These are phyloP conservation scores for Chaetophractus vellerosus DNA, from an alignment of 2,797 vertebrate species.

Conservation along the genomic window DNA sequence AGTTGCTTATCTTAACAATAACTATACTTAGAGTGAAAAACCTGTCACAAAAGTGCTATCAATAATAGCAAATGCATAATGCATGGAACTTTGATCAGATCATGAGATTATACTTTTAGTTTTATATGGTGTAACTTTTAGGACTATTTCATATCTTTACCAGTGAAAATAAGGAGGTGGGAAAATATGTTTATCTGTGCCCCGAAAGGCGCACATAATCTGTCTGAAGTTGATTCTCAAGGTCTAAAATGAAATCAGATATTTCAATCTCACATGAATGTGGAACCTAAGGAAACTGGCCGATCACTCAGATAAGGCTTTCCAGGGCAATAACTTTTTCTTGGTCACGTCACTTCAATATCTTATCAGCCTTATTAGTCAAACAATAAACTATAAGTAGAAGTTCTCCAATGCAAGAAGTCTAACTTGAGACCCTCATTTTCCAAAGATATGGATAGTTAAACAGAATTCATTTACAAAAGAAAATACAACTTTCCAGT, in stretches of 20 bases:
- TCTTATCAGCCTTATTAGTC: not conserved
- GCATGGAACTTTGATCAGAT: not conserved
- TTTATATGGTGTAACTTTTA: not conserved
- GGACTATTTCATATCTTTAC: not conserved
- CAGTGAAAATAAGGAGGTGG: not conserved
- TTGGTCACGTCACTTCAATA: not conserved
- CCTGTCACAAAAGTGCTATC: not conserved
- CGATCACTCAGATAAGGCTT: not conserved
- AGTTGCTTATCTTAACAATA: slow-evolving; percentile 30
- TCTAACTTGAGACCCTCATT: not conserved
- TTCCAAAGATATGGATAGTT: not conserved
- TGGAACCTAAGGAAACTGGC: not conserved
- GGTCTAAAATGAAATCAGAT: slow-evolving; percentile 8
- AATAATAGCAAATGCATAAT: slow-evolving; percentile 29
- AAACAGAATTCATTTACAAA: not conserved
- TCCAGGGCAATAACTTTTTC: not conserved
- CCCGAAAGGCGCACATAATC: not conserved
- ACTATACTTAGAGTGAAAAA: slow-evolving; percentile 28
- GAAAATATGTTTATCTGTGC: not conserved
- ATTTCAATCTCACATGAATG: not conserved
- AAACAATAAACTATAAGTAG: not conserved
- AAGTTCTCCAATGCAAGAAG: not conserved
- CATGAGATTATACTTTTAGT: slow-evolving; percentile 36
- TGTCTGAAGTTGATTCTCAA: not conserved
- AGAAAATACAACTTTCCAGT: not conserved